Evolutionary conservation across 2,797 vertebrate genomes (phyloP), one percentile per base, ranked within the genome.

Genomic region (Lateolabrax maculatus): DNA sequence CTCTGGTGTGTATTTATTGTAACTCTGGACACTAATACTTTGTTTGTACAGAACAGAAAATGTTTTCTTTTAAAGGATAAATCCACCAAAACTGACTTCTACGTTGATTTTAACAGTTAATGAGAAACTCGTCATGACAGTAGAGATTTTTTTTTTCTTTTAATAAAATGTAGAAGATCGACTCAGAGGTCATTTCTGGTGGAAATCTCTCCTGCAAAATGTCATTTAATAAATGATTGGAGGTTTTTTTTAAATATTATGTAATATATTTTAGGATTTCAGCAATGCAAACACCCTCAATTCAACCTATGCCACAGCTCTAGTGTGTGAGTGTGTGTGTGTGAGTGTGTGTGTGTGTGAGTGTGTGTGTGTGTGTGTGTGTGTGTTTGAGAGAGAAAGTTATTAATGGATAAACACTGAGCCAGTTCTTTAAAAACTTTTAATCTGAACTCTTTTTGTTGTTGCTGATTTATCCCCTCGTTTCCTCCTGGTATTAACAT

Each of bases 1-100:
- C 88, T 93, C 31, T 70, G 70, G 92, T 95, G 94, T 95, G 93
- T 97, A 97, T 97, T 97, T 97, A 97, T 97, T 96, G 95, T 94
- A 93, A 95, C 95, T 94, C 58, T 95, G 15, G 94, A 95, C 93
- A 94, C 94, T 96, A 96, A 95, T 94, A 94, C 93, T 94, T 95
- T 93, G 94, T 95, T 96, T 95, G 91, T 96, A 96, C 95, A 96
- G 94, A 95, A 95, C 95, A 94, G 96, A 93, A 91, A 95, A 94
- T 95, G 94, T 95, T 93, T 93, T 95, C 91, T 93, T 90, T 90
- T 95, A 92, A 29, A 67, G 48, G 55, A 46, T 11, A 13, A 44
- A 49, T 39, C 43, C 53, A 57, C 79, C 60, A 75, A 65, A 44
- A 52, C 27, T 0, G 51, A 63, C 34, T 5, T 68, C 12, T 29